These are phyloP conservation scores for Ceyx erithaca DNA, from an alignment of 2,797 vertebrate genomes.

Conservation along the genomic window DNA sequence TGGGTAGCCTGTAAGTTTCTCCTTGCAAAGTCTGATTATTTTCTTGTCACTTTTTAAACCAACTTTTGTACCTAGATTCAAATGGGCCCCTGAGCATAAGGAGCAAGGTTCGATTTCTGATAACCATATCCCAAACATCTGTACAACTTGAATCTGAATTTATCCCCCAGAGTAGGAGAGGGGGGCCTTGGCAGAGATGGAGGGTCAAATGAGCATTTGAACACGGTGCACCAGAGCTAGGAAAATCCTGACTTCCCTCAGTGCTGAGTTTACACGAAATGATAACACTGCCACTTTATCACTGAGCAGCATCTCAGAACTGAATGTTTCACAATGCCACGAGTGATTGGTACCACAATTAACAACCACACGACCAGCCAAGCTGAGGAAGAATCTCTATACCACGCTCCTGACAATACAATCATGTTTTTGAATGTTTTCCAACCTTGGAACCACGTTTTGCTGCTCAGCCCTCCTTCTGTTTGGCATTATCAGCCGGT, in stretches of 20 bases:
- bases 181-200: not conserved
- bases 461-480: not conserved
- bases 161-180: not conserved
- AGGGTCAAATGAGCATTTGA: not conserved
- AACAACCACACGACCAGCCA: not conserved
- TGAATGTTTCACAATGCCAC: not conserved
- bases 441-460: not conserved
- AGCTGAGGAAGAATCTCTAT: not conserved
- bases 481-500: not conserved
- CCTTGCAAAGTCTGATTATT: not conserved
- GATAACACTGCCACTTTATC: not conserved
- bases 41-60: not conserved
- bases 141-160: not conserved
- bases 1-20: not conserved
- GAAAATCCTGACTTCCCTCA: not conserved
- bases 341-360: not conserved
- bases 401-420: not conserved
- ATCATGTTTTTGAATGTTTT: not conserved
- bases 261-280: not conserved
- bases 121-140: not conserved
- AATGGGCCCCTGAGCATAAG: not conserved
- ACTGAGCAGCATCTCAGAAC: not conserved
- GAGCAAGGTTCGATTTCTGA: not conserved
- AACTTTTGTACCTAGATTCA: not conserved
- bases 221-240: not conserved